These are phyloP conservation scores for Glaucomys volans DNA, from an alignment of 2,113 vertebrate genomes.

Conservation along the genomic window DNA sequence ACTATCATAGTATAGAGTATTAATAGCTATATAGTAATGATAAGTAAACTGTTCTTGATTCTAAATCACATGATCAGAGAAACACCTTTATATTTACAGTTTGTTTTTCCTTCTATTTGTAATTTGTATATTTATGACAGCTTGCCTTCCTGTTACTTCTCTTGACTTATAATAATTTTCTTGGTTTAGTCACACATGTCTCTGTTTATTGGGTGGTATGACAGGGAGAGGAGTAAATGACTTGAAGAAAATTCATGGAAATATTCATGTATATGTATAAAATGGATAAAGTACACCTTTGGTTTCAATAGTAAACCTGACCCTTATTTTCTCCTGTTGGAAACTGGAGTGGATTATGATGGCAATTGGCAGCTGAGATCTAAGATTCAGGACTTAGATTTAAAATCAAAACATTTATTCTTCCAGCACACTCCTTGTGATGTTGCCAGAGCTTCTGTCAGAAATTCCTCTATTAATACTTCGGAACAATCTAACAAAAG, in stretches of 20 bases:
- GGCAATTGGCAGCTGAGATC: neutral
- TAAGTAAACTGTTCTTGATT: neutral
- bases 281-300: neutral
- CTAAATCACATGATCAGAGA: slow-evolving; percentile 2
- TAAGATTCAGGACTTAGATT: neutral
- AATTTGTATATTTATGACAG: neutral
- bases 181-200: neutral
- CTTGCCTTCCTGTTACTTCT: neutral
- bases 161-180: slow-evolving; percentile 13
- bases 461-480: neutral
- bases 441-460: neutral
- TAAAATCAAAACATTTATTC: neutral
- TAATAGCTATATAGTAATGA: neutral
- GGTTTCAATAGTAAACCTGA: neutral
- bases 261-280: neutral
- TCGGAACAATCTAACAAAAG: too few species aligned
- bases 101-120: slow-evolving; percentile 22
- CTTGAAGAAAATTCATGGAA: neutral
- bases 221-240: neutral
- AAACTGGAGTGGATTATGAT: neutral
- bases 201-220: neutral
- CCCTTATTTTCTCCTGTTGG: neutral
- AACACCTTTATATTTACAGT: neutral
- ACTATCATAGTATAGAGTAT: neutral
- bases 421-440: neutral